Percentiles rank a stretch among this genome's conserved stretches.
These are phyloP conservation scores for Apostichopus leukothele DNA, from an alignment of 53 echinoderm and acorn worm genomes.

Conservation along the genomic window DNA sequence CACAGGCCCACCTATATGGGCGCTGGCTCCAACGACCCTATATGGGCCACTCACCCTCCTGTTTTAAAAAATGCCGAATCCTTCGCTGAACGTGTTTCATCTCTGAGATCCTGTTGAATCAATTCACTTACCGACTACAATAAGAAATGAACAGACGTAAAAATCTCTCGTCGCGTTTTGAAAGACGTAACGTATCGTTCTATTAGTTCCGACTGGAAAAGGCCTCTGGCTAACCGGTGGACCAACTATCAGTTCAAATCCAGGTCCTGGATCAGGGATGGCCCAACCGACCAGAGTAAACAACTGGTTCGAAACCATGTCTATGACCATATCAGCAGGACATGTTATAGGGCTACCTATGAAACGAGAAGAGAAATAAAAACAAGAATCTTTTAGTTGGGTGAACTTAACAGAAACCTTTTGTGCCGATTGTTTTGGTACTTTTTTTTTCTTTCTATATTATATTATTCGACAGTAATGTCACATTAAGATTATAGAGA, in stretches of 20 bases:
- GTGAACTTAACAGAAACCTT: no score
- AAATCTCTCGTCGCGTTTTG: neutral
- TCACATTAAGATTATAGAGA: no score
- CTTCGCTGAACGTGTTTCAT: no score
- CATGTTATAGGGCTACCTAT: neutral
- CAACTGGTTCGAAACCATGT: neutral
- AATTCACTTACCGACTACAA: conserved; percentile 37
- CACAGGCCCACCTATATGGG: no score
- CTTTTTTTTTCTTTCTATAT: no score
- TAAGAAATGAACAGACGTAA: neutral
- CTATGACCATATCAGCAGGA: conserved; percentile 10
- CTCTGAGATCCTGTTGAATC: no score
- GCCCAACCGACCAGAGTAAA: conserved; percentile 11
- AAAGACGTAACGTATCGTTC: conserved; percentile 35
- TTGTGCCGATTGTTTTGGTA: no score
- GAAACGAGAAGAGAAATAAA: neutral
- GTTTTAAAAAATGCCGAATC: no score
- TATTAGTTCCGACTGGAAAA: conserved; percentile 11
- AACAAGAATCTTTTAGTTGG: no score
- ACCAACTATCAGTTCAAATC: neutral
- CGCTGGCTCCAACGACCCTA: no score
- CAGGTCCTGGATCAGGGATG: neutral
- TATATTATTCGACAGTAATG: no score
- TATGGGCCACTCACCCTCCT: no score
- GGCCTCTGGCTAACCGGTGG: neutral